Evolutionary conservation across 2,797 vertebrate species (phyloP).

Genomic region (Phrynocephalus guinanensis): DNA sequence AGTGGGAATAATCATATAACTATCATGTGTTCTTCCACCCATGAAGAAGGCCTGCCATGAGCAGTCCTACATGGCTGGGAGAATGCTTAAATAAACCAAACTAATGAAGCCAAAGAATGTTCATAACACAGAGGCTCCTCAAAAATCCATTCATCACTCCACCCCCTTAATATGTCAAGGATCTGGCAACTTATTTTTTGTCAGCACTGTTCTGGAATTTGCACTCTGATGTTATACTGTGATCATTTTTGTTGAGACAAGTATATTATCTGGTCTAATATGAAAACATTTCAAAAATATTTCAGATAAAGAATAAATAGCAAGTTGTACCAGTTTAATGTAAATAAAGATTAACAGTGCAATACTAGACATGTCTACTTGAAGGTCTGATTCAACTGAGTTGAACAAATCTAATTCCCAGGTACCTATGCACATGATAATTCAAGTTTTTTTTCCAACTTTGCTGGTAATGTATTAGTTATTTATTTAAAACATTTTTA

Average conservation of each 20-base stretch:
- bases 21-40: neutral
- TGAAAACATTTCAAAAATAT: conserved; percentile 20
- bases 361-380: neutral
- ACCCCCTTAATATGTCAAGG: neutral
- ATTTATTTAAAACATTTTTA: no score
- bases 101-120: neutral
- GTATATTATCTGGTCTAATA: neutral
- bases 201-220: neutral
- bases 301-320: conserved; percentile 33
- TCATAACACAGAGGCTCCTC: neutral
- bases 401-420: neutral
- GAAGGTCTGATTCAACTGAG: neutral
- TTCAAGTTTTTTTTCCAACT: conserved; percentile 43
- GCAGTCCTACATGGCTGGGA: neutral
- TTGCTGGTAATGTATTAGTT: conserved; percentile 45
- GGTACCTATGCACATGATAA: conserved; percentile 38
- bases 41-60: neutral
- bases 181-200: neutral
- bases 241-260: fast-evolving
- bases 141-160: neutral
- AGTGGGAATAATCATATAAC: neutral
- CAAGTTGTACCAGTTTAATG: neutral
- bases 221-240: neutral
- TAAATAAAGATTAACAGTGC: conserved; percentile 2
- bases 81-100: neutral